These are phyloP conservation scores for Clarias fuscus DNA, from an alignment of 2,797 vertebrate species.

Conservation along the genomic window DNA sequence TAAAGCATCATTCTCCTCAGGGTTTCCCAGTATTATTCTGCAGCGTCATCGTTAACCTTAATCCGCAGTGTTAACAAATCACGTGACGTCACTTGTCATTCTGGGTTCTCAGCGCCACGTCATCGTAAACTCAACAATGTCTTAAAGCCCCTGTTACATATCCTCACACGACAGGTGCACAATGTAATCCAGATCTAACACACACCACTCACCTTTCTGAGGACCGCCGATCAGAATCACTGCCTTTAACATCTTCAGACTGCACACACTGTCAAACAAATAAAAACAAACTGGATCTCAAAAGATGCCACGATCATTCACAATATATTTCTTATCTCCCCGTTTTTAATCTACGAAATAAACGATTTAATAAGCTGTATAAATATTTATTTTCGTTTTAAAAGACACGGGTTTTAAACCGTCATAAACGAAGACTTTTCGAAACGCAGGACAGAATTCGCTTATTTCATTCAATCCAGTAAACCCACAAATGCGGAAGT, in stretches of 20 bases:
- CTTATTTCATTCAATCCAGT: background rate
- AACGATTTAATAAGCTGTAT: background rate
- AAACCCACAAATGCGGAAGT: conserved; percentile 37
- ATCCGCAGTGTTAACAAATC: background rate
- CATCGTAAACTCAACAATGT: conserved; percentile 32
- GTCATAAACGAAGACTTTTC: background rate
- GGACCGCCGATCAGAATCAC: conserved; percentile 94
- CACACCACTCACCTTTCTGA: conserved; percentile 85
- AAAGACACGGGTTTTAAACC: background rate
- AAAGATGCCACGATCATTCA: background rate
- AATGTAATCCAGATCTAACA: background rate
- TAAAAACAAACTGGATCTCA: background rate
- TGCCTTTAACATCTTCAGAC: conserved; percentile 83
- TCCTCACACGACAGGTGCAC: background rate
- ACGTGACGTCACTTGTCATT: conserved; percentile 17
- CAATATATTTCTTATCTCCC: background rate
- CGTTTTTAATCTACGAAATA: background rate
- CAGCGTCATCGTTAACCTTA: background rate
- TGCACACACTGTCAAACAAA: background rate
- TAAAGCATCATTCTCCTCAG: background rate
- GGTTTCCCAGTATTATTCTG: background rate
- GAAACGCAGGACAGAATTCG: background rate
- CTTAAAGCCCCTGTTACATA: background rate
- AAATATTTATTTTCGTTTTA: background rate
- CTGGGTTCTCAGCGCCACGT: conserved; percentile 51